phyloP scores from a whole-genome alignment of 2,797 vertebrate genomes.

The Enoplosus armatus region DNA sequence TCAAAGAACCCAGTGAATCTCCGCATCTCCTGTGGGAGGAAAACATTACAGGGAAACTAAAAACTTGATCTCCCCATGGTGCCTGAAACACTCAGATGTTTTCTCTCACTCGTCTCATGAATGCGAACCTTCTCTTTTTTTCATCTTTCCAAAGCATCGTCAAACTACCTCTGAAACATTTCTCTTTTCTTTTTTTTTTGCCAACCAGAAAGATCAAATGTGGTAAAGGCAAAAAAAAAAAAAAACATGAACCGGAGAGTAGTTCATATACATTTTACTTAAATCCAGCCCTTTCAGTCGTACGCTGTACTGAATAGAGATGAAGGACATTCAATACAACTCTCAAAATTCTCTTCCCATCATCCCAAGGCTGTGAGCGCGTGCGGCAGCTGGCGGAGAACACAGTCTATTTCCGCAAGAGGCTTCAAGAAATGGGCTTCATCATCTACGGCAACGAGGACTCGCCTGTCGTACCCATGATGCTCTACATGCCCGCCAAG shows the following conservation, averaged over 20 bases:
- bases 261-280: neutral
- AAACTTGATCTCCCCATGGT: conserved; percentile 41
- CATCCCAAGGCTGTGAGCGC: conserved; percentile 59
- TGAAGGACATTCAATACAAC: neutral
- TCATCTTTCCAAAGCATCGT: conserved; percentile 25
- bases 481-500: conserved; percentile 99
- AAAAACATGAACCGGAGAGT: too few relatives aligned
- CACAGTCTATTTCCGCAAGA: conserved; percentile 91
- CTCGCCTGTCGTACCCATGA: conserved; percentile 94
- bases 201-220: conserved; percentile 6
- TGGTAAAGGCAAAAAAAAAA: too few relatives aligned
- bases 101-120: conserved; percentile 34
- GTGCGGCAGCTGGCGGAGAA: conserved; percentile 91
- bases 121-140: conserved; percentile 21
- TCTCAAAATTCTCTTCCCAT: neutral
- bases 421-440: conserved; percentile 93
- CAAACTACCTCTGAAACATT: neutral
- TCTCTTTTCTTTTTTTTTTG: neutral
- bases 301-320: neutral
- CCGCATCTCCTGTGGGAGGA: conserved; percentile 23
- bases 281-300: neutral
- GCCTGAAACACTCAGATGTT: conserved; percentile 40
- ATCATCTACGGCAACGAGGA: conserved; percentile 97
- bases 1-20: conserved; percentile 22
- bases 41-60: conserved; percentile 40